A percentile compares a stretch with the other conserved stretches of the same genome.
phyloP scores from a whole-genome alignment of 2,888 invertebrate genomes.

The Limnephilus lunatus region DNA sequence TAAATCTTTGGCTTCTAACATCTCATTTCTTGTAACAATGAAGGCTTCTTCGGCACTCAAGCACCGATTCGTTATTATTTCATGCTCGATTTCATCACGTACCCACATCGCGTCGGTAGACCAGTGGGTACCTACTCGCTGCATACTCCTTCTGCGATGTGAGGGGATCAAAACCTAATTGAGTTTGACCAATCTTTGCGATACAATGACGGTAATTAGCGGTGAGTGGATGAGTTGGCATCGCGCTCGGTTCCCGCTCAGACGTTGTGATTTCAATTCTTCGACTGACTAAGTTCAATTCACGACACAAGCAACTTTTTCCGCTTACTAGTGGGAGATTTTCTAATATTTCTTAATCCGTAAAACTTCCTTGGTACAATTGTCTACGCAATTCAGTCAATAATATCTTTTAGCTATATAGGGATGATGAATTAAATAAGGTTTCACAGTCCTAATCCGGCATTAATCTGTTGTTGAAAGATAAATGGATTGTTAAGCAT shows the following conservation, averaged over 20 bases:
- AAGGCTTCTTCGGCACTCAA: constrained; percentile 8
- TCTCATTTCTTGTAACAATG: constrained; percentile 25
- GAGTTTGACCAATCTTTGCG: not conserved
- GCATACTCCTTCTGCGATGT: not conserved
- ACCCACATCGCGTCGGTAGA: not conserved
- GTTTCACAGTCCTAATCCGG: too few relatives aligned
- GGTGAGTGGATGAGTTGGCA: too few relatives aligned
- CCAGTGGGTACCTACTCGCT: too few relatives aligned
- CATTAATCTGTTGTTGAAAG: too few relatives aligned
- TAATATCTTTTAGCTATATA: not conserved
- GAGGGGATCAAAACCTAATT: not conserved
- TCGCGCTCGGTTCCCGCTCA: too few relatives aligned
- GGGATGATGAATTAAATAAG: too few relatives aligned
- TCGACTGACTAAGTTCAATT: too few relatives aligned
- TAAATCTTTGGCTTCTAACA: constrained; percentile 44
- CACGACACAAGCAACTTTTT: too few relatives aligned
- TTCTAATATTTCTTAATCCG: too few relatives aligned
- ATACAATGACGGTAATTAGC: not conserved
- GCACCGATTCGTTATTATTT: constrained; percentile 16
- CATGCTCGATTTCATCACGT: constrained; percentile 33
- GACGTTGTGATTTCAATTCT: too few relatives aligned
- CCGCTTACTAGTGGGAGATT: too few relatives aligned
- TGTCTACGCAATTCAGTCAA: not conserved
- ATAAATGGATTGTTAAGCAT: too few relatives aligned
- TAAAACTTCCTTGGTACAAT: not conserved